Base-by-base conservation (phyloP, 2,888 invertebrate genomes). In the Hypercompe scribonia region DNA sequence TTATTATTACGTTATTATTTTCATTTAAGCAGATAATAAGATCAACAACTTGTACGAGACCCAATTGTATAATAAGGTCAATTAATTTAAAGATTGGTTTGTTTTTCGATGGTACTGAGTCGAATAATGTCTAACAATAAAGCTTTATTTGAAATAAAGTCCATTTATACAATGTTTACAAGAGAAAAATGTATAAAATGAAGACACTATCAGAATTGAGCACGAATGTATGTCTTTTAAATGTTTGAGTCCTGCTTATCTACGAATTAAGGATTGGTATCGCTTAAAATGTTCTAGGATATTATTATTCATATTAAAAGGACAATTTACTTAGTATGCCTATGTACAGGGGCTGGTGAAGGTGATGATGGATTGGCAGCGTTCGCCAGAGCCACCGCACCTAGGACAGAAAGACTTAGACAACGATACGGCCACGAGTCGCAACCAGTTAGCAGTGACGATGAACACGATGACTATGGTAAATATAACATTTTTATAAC, bases 381-480 rank as follows among this genome's bases (percentile, higher is more conserved):
- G 68, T 98, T 99, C 87, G 98, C 98, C 0, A 97, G 98, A 81
- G 98, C 98, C 77, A 97, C 98, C 80, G 98, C 98, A 0, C 97
- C 97, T 5, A 96, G 98, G 63, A 98, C 98, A 8, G 98, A 98
- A 87, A 96, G 98, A 78, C 96, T 98, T 28, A 97, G 98, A 83
- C 97, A 98, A 88, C 97, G 98, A 72, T 96, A 96, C 89, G 96
- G 96, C 63, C 96, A 96, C 80, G 96, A 97, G 82, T 94, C 96
- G 42, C 96, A 96, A 78, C 92, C 94, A 11, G 91, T 90, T 68
- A 94, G 96, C 86, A 96, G 96, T 74, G 98, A 98, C 70, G 97
- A 98, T 75, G 98, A 98, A 82, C 98, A 98, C 83, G 98, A 98
- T 84, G 98, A 98, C 88, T 98, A 98, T 85, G 98, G 98, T 96